Evolutionary conservation across 2,888 invertebrate species (phyloP).

Genomic region (Hydroisotoma schaefferi): DNA sequence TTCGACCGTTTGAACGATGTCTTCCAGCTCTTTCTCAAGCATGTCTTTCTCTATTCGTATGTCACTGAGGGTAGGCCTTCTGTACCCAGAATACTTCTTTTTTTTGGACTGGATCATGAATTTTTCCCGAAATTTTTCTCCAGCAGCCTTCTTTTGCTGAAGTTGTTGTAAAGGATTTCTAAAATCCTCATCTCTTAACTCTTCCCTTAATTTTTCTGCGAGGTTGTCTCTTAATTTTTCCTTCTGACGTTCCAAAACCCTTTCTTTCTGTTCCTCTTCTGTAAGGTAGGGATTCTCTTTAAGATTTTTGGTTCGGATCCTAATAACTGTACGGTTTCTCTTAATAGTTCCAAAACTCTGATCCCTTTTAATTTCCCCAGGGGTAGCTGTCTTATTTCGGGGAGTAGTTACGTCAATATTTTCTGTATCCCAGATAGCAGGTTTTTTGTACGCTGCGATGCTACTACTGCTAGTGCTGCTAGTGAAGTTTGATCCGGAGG

Average conservation of each 20-base stretch:
- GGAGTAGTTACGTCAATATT: conserved; percentile 76
- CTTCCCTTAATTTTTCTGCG: conserved; percentile 7
- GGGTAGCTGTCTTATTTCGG: conserved; percentile 48
- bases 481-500: background rate
- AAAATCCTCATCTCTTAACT: conserved; percentile 1
- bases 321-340: conserved; percentile 69
- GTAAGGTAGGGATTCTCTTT: conserved; percentile 45
- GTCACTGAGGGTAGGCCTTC: conserved; percentile 44
- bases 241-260: conserved; percentile 5
- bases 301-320: conserved; percentile 61
- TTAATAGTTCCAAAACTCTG: conserved; percentile 60
- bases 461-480: background rate
- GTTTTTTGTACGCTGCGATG: conserved; percentile 6
- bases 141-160: conserved; percentile 62
- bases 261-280: conserved; percentile 4
- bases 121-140: conserved; percentile 72
- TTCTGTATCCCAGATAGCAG: conserved; percentile 62
- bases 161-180: too few relatives aligned
- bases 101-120: conserved; percentile 57
- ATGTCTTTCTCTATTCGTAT: conserved; percentile 37
- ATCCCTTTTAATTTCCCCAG: conserved; percentile 38
- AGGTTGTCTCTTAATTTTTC: conserved; percentile 3
- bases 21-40: conserved; percentile 37
- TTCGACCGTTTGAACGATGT: conserved; percentile 38
- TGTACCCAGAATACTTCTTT: conserved; percentile 34